Base-by-base conservation (phyloP, 1,140 invertebrate genomes). In the Sminthurinus signatus region DNA sequence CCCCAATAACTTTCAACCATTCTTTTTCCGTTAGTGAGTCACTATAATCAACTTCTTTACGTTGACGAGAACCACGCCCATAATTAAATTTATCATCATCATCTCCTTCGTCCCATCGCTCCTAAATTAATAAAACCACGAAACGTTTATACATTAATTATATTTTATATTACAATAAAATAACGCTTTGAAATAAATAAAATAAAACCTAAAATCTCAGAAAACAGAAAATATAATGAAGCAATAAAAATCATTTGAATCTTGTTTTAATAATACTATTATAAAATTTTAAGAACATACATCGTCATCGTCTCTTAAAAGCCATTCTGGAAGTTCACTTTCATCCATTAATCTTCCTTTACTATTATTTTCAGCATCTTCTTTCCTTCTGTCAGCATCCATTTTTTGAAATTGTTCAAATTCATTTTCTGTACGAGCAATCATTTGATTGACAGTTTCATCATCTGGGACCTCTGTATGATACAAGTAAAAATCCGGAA, bases 381-480 rank as follows among this genome's bases (percentile, higher is more conserved):
- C 84, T 31, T 79, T 73, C 19, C 81, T 72, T 25, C 86, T 74
- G 42, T 85, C 84, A n/a, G 82, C 74, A 73, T 87, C 85, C 82
- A 87, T 84, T 71, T 78, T 76, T 76, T 85, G 82, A 69, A 84
- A 87, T 1, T 81, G 46, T 62, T 86, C 84, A 77, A 85, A 86
- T 72, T 87, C 85, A 27, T 84, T 81, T 71, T 86, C 83, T 19
- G 61, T 69, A 12, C 85, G 74, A n/a, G 85, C 85, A 67, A 88
- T 78, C 85, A 88, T 87, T 73, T 86, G 84, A 74, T 87, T 88
- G 43, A 87, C 82, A 3, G 83, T 84, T 72, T 87, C 85, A 78
- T 87, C 86, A 78, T 88, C 86, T 14, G 85, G 86, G 8, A 85
- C 83, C 74, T 86, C n/a, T n/a, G n/a, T n/a, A n/a, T n/a, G n/a